Percentiles rank a stretch among this genome's conserved stretches.
phyloP scores from a whole-genome alignment of 2,888 invertebrate genomes.

The Perithous albicinctus region DNA sequence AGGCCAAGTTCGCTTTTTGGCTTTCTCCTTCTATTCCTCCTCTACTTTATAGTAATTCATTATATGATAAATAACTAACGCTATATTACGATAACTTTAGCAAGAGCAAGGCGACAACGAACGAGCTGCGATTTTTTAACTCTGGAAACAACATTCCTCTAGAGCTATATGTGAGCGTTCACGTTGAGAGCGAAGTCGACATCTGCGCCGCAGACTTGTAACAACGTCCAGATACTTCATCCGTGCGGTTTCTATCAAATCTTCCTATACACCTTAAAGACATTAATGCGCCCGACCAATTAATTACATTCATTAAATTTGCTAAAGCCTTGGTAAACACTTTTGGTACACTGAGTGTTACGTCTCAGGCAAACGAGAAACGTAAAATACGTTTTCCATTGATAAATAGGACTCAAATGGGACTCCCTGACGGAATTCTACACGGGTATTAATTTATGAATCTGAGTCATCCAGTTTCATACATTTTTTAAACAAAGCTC shows the following conservation, averaged over 20 bases:
- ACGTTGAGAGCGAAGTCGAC: constrained; percentile 28
- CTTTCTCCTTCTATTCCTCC: constrained; percentile 42
- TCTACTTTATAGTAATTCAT: constrained; percentile 10
- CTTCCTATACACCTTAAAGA: constrained; percentile 1
- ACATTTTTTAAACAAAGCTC: constrained; percentile 18
- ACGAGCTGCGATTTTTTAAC: background rate
- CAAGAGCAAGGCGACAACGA: constrained; percentile 15
- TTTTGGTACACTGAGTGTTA: too few species aligned
- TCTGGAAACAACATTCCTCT: constrained; percentile 31
- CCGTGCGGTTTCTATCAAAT: background rate
- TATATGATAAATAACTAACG: constrained; percentile 57
- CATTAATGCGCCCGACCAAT: background rate
- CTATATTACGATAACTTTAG: constrained; percentile 40
- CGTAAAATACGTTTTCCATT: too few species aligned
- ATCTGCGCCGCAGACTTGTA: constrained; percentile 15
- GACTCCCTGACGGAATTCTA: too few species aligned
- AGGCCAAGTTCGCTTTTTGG: constrained; percentile 63
- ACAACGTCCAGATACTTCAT: constrained; percentile 10
- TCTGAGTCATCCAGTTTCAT: background rate
- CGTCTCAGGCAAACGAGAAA: too few species aligned
- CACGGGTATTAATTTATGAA: too few species aligned
- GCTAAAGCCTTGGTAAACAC: too few species aligned
- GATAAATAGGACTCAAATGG: too few species aligned
- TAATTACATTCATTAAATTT: too few species aligned
- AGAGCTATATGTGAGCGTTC: constrained; percentile 25